Conservation (phyloP, 2,113 vertebrate species). For the Philantomba maxwellii region DNA sequence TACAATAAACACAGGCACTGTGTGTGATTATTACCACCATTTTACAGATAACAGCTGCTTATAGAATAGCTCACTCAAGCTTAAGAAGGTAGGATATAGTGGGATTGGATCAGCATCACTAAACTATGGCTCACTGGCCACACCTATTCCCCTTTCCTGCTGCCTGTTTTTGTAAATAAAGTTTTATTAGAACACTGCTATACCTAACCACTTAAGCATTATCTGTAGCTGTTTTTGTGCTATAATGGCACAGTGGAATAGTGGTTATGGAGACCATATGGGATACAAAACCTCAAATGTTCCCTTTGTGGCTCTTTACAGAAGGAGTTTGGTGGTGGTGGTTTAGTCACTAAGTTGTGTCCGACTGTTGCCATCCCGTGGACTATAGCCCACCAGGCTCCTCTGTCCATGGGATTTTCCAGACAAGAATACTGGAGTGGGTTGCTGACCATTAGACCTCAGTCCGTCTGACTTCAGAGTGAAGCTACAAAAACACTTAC, state of each 20-base stretch:
- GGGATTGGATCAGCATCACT: not conserved
- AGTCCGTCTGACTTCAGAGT: not conserved
- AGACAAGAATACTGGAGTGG: not conserved
- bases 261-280: not conserved
- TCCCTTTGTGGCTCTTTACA: not conserved
- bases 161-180: not conserved
- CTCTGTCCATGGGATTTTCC: not conserved
- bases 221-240: not conserved
- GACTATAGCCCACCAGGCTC: not conserved
- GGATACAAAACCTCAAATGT: not conserved
- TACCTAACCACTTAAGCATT: not conserved
- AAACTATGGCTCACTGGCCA: not conserved
- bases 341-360: not conserved
- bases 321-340: not conserved
- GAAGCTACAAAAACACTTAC: not conserved
- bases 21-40: not conserved
- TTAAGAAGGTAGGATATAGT: not conserved
- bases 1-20: not conserved
- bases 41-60: not conserved
- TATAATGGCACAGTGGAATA: not conserved
- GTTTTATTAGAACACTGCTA: not conserved
- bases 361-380: not conserved
- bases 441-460: not conserved
- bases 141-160: not conserved
- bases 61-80: not conserved